Evolutionary conservation across 2,888 invertebrate species (phyloP).

Genomic region (Drosophila atroscutellata): DNA sequence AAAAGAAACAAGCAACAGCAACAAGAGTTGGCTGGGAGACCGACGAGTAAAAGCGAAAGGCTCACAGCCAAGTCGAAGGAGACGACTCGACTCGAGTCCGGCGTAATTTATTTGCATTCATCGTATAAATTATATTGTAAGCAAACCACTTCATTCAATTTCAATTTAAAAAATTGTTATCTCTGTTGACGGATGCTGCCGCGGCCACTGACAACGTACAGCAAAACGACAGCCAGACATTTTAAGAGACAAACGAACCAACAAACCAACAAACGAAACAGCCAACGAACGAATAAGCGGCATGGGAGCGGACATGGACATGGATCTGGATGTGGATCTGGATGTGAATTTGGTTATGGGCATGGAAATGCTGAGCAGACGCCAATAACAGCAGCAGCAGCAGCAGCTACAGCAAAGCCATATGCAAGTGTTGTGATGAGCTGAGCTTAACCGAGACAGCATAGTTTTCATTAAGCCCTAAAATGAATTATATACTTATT

Average conservation of each 20-base stretch:
- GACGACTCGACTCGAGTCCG: slow-evolving; percentile 54
- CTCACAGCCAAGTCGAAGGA: slow-evolving; percentile 34
- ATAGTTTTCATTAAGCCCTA: not conserved
- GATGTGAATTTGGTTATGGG: slow-evolving; percentile 27
- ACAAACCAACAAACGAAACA: slow-evolving; percentile 45
- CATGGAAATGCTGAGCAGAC: slow-evolving; percentile 9
- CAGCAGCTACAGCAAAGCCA: slow-evolving; percentile 8
- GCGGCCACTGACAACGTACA: slow-evolving; percentile 80
- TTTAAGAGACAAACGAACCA: slow-evolving; percentile 58
- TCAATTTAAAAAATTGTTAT: slow-evolving; percentile 85
- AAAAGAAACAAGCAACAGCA: slow-evolving; percentile 31
- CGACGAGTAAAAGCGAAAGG: slow-evolving; percentile 67
- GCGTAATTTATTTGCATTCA: slow-evolving; percentile 83
- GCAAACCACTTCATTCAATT: slow-evolving; percentile 85
- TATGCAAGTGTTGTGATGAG: not conserved
- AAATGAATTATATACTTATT: not conserved
- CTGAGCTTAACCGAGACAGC: not conserved
- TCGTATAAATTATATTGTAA: slow-evolving; percentile 85
- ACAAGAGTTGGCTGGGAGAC: slow-evolving; percentile 55
- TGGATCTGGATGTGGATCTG: slow-evolving; percentile 18
- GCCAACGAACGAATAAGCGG: slow-evolving; percentile 40
- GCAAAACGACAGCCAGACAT: slow-evolving; percentile 73
- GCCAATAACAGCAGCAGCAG: slow-evolving; percentile 20
- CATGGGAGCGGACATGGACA: slow-evolving; percentile 16
- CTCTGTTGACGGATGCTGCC: slow-evolving; percentile 83